A percentile compares a stretch with the other conserved stretches of the same genome.
phyloP scores from a whole-genome alignment of 2,888 invertebrate genomes.

The Gymnoscelis rufifasciata region DNA sequence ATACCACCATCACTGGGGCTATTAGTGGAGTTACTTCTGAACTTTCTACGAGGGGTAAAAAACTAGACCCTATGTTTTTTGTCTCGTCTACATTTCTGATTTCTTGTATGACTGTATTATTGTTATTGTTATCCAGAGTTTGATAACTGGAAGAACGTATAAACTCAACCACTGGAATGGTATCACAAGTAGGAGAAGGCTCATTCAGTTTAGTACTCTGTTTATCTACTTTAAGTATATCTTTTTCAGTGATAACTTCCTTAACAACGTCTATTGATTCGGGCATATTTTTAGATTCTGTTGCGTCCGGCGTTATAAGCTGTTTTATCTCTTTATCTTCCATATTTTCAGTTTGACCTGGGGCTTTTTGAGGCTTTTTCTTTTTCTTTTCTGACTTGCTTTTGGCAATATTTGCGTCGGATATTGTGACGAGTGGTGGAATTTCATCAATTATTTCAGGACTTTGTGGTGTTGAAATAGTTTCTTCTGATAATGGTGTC shows the following conservation, averaged over 20 bases:
- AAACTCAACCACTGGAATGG: conserved; percentile 55
- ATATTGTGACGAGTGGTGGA: conserved; percentile 19
- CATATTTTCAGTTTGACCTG: conserved; percentile 4
- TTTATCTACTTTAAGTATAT: conserved; percentile 35
- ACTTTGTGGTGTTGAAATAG: conserved; percentile 6
- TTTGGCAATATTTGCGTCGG: conserved; percentile 27
- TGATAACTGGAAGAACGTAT: conserved; percentile 59
- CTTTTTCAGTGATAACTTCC: conserved; percentile 12
- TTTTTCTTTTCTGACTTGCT: conserved; percentile 39
- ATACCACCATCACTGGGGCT: conserved; percentile 32
- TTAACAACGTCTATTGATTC: conserved; percentile 13
- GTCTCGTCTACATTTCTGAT: conserved; percentile 38
- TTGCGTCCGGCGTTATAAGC: conserved; percentile 2
- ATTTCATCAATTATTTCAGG: conserved; percentile 19
- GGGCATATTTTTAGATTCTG: conserved; percentile 1
- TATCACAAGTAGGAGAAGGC: conserved; percentile 38
- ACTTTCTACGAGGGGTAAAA: conserved; percentile 43
- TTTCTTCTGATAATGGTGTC: background rate
- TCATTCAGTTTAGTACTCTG: conserved; percentile 40
- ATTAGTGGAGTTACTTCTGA: conserved; percentile 44
- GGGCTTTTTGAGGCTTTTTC: conserved; percentile 40
- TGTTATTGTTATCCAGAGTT: conserved; percentile 44
- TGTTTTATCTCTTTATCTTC: conserved; percentile 13
- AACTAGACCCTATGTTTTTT: conserved; percentile 12
- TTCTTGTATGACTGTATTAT: conserved; percentile 60